Percentiles rank a stretch among this genome's conserved stretches.
Conservation (phyloP, 35 echinoderm and acorn worm genomes). For the Amphiura filiformis region DNA sequence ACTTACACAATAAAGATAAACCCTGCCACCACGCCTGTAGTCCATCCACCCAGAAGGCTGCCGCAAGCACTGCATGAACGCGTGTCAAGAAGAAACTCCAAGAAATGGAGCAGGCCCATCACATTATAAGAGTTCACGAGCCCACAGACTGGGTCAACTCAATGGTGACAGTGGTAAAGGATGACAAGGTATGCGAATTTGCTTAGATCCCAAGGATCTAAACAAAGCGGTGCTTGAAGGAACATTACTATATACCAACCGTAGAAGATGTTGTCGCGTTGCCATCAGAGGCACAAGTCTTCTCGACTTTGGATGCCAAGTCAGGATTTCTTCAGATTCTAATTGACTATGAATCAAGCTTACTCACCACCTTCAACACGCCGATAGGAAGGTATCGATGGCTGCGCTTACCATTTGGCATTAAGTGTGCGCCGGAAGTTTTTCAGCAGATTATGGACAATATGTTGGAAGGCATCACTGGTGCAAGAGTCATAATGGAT, state of each 20-base stretch:
- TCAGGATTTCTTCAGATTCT: conserved; percentile 59
- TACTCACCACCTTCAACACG: conserved; percentile 72
- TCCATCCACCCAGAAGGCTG: conserved; percentile 58
- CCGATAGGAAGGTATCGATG: conserved; percentile 62
- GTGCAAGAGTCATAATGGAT: conserved; percentile 65
- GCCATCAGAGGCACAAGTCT: conserved; percentile 54
- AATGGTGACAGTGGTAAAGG: conserved; percentile 50
- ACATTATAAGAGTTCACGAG: conserved; percentile 52
- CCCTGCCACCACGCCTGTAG: conserved; percentile 56
- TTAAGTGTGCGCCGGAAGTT: conserved; percentile 68
- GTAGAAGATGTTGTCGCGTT: conserved; percentile 57
- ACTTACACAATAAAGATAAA: conserved; percentile 69
- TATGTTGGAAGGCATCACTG: conserved; percentile 51
- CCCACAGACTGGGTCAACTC: conserved; percentile 57
- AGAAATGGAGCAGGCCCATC: conserved; percentile 49
- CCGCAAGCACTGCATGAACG: conserved; percentile 35
- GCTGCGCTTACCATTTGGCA: conserved; percentile 69
- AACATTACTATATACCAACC: conserved; percentile 61
- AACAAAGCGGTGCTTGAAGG: conserved; percentile 42
- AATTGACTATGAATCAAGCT: conserved; percentile 63
- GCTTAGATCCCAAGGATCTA: conserved; percentile 60
- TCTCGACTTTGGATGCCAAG: conserved; percentile 69
- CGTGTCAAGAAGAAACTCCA: conserved; percentile 43
- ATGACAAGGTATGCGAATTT: conserved; percentile 62
- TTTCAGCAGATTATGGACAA: conserved; percentile 69